These are phyloP conservation scores for Sardina pilchardus DNA, from an alignment of 2,113 vertebrate species.

Conservation along the genomic window DNA sequence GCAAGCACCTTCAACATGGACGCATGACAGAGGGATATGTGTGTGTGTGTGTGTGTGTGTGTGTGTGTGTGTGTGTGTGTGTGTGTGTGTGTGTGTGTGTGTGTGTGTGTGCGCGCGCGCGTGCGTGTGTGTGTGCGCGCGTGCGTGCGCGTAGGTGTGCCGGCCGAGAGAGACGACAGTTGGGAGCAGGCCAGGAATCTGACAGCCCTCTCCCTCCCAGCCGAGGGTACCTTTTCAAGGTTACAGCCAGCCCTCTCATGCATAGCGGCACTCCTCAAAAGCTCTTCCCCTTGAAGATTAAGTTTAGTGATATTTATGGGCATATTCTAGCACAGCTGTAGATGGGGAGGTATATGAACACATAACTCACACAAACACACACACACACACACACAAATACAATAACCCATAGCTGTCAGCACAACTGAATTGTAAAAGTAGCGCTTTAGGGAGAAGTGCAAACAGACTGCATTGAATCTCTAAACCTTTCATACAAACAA, in stretches of 20 bases:
- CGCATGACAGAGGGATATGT: slow-evolving; percentile 24
- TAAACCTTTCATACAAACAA: neutral
- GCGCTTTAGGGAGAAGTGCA: neutral
- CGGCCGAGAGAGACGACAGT: neutral
- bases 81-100: slow-evolving; percentile 3
- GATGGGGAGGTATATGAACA: neutral
- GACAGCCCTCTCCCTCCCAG: slow-evolving; percentile 5
- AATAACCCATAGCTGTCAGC: slow-evolving; percentile 5
- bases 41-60: slow-evolving; percentile 27
- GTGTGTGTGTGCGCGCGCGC: slow-evolving; percentile 4
- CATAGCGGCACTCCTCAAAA: neutral
- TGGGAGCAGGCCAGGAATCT: neutral
- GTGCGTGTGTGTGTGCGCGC: neutral
- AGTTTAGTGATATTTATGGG: slow-evolving; percentile 4
- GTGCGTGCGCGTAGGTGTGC: neutral
- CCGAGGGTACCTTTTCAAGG: neutral
- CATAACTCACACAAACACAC: neutral
- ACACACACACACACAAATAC: neutral
- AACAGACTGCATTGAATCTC: neutral
- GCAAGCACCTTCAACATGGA: neutral
- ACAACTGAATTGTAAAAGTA: slow-evolving; percentile 2
- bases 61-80: slow-evolving; percentile 11
- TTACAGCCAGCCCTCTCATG: slow-evolving; percentile 1
- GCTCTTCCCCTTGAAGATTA: neutral
- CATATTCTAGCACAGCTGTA: neutral